Base-by-base conservation (phyloP, 2,888 invertebrate genomes). In the Phlogophora meticulosa region DNA sequence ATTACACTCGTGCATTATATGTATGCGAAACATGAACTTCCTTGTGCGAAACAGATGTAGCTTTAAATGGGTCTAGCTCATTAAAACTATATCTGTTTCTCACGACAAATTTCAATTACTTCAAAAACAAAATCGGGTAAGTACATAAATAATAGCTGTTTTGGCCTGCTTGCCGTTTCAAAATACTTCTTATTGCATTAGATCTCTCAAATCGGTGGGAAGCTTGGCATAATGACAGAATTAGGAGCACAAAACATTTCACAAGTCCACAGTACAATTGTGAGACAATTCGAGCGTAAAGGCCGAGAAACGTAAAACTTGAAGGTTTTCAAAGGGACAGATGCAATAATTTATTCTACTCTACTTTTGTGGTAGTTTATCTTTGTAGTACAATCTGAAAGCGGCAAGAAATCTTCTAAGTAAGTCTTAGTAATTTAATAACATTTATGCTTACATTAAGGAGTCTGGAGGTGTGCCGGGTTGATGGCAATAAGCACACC, bases 221-320 rank as follows among this genome's bases (percentile, higher is more conserved):
- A 74, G 59, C 38, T 69, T 45, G 24, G 10, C 40, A 55, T 72
- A 69, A 76, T 80, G 52, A 51, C 42, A 48, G 48, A 69, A 78
- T 81, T 80, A 78, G 45, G 61, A 72, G 59, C 60, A 77, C 51
- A 67, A 70, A 48, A 55, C 58, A 58, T 80, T 80, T 55, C 78
- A 63, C 73, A 77, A 62, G 51, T 9, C n/a, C 1, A 24, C 55
- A 15, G 48, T 53, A 76, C 48, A 15, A 13, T 51, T 65, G 64
- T 71, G 64, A 49, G 55, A 45, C 57, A 68, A 71, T 60, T 74
- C 57, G 65, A 77, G 65, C 79, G 70, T 71, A 55, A 65, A 79
- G 73, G 79, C 69, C 73, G 57, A 53, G 80, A 72, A 80, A 81
- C 55, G n/a, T 48, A 32, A 62, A 22, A 42, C 22, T 48, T 53